These are phyloP conservation scores for Agrilus mali DNA, from an alignment of 2,888 invertebrate species.

Conservation along the genomic window DNA sequence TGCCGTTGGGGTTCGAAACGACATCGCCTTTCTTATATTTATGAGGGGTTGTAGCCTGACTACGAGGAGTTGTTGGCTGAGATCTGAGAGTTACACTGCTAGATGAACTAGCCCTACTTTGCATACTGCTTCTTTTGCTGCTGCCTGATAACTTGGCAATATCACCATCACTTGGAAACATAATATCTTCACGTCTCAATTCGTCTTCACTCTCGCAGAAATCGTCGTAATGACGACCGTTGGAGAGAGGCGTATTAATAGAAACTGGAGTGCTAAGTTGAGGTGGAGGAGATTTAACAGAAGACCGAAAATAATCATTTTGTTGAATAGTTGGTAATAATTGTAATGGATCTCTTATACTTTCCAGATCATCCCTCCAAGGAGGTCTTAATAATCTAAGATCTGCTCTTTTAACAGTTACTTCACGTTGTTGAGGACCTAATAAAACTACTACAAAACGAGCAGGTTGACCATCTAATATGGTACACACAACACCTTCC, in stretches of 20 bases:
- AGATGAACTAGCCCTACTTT: constrained; percentile 84
- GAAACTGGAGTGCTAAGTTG: constrained; percentile 35
- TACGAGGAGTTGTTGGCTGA: constrained; percentile 80
- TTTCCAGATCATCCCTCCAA: constrained; percentile 92
- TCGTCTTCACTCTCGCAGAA: constrained; percentile 85
- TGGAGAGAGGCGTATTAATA: constrained; percentile 43
- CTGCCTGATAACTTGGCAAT: constrained; percentile 57
- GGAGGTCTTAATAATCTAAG: constrained; percentile 83
- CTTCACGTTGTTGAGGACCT: constrained; percentile 37
- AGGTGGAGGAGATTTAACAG: constrained; percentile 47
- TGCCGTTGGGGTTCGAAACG: constrained; percentile 85
- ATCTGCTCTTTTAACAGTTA: constrained; percentile 78
- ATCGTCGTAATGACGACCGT: constrained; percentile 59
- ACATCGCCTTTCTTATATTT: constrained; percentile 97
- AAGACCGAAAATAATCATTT: constrained; percentile 39
- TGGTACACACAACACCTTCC: constrained; percentile 68
- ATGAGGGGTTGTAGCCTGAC: constrained; percentile 83
- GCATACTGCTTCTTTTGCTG: constrained; percentile 82
- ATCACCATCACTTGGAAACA: constrained; percentile 68
- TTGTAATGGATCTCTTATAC: constrained; percentile 24
- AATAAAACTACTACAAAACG: constrained; percentile 53
- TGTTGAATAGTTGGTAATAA: constrained; percentile 12
- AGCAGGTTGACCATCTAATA: constrained; percentile 48
- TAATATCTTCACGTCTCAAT: constrained; percentile 72
- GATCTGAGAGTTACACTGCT: constrained; percentile 82